Evolutionary conservation across 2,888 invertebrate genomes (phyloP).

Genomic region (Aphidius colemani): DNA sequence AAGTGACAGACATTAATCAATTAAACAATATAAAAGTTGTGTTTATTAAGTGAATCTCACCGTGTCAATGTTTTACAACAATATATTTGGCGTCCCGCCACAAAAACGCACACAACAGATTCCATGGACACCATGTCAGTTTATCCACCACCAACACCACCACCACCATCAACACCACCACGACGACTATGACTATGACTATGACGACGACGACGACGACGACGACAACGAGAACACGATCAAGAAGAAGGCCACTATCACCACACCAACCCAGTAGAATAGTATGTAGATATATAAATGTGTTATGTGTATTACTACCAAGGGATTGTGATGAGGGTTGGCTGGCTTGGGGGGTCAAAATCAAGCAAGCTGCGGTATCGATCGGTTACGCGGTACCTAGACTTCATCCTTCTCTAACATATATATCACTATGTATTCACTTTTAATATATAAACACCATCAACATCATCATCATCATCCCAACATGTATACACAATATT

Average conservation of each 20-base stretch:
- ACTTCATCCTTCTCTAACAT: slow-evolving; percentile 21
- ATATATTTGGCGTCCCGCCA: slow-evolving; percentile 41
- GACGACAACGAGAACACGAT: background rate
- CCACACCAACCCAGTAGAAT: too few species aligned
- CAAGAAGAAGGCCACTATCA: too few species aligned
- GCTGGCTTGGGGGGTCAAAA: background rate
- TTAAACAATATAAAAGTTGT: background rate
- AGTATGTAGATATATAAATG: too few species aligned
- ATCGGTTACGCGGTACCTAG: slow-evolving; percentile 49
- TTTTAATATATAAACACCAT: too few species aligned
- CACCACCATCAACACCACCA: too few species aligned
- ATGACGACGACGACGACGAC: slow-evolving; percentile 9
- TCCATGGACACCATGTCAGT: slow-evolving; percentile 53
- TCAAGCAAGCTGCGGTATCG: slow-evolving; percentile 46
- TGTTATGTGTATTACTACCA: slow-evolving; percentile 30
- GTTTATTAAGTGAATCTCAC: background rate
- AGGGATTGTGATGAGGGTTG: slow-evolving; percentile 9
- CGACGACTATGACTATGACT: background rate
- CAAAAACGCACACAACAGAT: slow-evolving; percentile 51
- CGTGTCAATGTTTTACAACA: slow-evolving; percentile 24
- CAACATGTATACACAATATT: too few species aligned
- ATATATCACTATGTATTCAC: background rate
- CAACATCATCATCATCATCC: too few species aligned
- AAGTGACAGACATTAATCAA: too few species aligned
- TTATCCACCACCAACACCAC: slow-evolving; percentile 24